Evolutionary conservation across 2,888 invertebrate species (phyloP).

Genomic region (Tryphoninae sp.): DNA sequence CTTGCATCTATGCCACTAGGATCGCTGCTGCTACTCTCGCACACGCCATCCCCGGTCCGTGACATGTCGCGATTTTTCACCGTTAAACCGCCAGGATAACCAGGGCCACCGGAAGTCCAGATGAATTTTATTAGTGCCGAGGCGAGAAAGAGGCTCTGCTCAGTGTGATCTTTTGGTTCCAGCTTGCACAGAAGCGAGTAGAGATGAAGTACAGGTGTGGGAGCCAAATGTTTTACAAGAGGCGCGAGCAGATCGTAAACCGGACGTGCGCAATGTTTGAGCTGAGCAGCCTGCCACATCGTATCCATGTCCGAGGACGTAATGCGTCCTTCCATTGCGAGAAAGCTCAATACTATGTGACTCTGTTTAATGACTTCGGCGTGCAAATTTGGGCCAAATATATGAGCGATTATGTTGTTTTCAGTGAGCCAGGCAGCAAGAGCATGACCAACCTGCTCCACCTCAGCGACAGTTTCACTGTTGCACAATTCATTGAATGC

Average conservation of each 20-base stretch:
- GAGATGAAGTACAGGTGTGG: constrained; percentile 93
- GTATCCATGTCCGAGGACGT: constrained; percentile 95
- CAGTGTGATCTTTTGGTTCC: constrained; percentile 95
- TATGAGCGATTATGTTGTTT: constrained; percentile 95
- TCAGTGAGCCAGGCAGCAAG: constrained; percentile 94
- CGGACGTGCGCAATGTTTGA: constrained; percentile 97
- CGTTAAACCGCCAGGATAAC: constrained; percentile 74
- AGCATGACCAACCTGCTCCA: constrained; percentile 91
- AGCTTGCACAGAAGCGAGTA: constrained; percentile 93
- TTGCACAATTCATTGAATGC: constrained; percentile 95
- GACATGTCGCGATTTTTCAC: constrained; percentile 76
- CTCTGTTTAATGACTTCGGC: constrained; percentile 98
- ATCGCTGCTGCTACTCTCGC: constrained; percentile 79
- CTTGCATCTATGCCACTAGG: constrained; percentile 78
- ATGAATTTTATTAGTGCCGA: constrained; percentile 95
- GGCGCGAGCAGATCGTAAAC: constrained; percentile 95
- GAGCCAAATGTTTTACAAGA: constrained; percentile 94
- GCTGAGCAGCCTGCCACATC: constrained; percentile 97
- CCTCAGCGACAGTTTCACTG: constrained; percentile 92
- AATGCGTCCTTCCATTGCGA: constrained; percentile 95
- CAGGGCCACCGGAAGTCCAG: constrained; percentile 89
- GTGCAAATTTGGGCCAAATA: constrained; percentile 98
- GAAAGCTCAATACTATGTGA: constrained; percentile 94
- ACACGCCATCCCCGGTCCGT: constrained; percentile 73
- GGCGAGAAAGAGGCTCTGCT: constrained; percentile 94